These are phyloP conservation scores for Pelmatolapia mariae DNA, from an alignment of 2,113 vertebrate genomes.

Conservation along the genomic window DNA sequence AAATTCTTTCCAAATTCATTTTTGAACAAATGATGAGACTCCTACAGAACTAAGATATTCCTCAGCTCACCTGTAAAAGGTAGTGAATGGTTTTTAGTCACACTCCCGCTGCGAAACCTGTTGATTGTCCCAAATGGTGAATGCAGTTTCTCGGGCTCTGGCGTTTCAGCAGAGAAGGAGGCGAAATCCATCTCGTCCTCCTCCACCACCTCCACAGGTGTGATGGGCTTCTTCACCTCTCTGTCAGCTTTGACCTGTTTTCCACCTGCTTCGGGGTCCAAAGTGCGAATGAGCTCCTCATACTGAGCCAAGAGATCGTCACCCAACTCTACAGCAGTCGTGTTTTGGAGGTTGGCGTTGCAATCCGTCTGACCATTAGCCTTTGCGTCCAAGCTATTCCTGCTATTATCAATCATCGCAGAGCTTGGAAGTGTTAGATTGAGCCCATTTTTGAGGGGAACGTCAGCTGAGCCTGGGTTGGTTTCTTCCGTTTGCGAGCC, in stretches of 20 bases:
- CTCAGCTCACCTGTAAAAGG: conserved; percentile 86
- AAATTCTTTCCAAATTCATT: background rate
- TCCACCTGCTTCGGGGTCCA: conserved; percentile 65
- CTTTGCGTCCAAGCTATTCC: conserved; percentile 23
- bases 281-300: conserved; percentile 84
- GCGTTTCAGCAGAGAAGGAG: conserved; percentile 77
- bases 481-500: background rate
- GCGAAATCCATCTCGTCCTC: conserved; percentile 79
- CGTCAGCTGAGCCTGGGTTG: background rate
- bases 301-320: conserved; percentile 85
- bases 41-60: background rate
- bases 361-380: conserved; percentile 38
- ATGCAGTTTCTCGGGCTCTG: conserved; percentile 71
- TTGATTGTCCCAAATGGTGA: conserved; percentile 71
- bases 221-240: conserved; percentile 30
- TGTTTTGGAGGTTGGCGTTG: conserved; percentile 24
- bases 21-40: background rate
- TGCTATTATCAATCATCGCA: conserved; percentile 20
- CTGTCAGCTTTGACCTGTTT: conserved; percentile 47
- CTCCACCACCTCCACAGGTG: conserved; percentile 51
- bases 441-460: conserved; percentile 62
- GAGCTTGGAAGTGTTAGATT: conserved; percentile 17
- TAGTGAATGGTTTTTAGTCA: conserved; percentile 57
- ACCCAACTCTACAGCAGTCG: conserved; percentile 51
- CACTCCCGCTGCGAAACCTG: conserved; percentile 51